Evolutionary conservation across 1,140 invertebrate species (phyloP).

Genomic region (Laupala kohalensis): DNA sequence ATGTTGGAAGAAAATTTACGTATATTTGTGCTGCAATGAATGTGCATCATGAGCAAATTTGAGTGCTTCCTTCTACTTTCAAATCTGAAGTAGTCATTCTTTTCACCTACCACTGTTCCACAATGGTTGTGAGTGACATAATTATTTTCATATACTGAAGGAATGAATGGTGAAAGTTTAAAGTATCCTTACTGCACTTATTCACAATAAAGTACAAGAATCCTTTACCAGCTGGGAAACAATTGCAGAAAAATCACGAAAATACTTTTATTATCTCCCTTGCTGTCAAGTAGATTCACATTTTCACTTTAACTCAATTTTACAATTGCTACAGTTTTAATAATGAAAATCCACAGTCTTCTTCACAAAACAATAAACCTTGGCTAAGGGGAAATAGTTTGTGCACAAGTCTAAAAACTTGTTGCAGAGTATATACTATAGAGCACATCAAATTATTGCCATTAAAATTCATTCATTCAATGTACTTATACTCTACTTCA

Average conservation of each 20-base stretch:
- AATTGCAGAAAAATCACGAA: conserved; percentile 4
- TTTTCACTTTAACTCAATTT: conserved; percentile 1
- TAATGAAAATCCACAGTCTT: conserved; percentile 1
- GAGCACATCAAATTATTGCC: conserved; percentile 11
- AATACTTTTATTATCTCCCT: conserved; percentile 2
- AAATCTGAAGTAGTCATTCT: background rate
- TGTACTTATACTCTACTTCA: background rate
- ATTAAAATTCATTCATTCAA: conserved; percentile 3
- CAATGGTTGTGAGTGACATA: background rate
- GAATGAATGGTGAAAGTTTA: conserved; percentile 3
- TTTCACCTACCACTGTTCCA: background rate
- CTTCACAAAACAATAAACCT: background rate
- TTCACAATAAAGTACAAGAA: conserved; percentile 7
- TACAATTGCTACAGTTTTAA: background rate
- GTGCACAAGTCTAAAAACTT: conserved; percentile 2
- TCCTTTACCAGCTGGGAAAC: background rate
- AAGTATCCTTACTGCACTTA: background rate
- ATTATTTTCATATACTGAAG: background rate
- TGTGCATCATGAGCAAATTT: conserved; percentile 12
- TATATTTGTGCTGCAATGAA: conserved; percentile 9
- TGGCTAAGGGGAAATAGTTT: background rate
- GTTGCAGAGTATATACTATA: conserved; percentile 2
- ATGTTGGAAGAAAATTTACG: conserved; percentile 11
- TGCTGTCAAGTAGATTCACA: background rate
- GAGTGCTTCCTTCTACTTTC: background rate